Base-by-base conservation (phyloP, 2,888 invertebrate species). In the Hyles lineata region DNA sequence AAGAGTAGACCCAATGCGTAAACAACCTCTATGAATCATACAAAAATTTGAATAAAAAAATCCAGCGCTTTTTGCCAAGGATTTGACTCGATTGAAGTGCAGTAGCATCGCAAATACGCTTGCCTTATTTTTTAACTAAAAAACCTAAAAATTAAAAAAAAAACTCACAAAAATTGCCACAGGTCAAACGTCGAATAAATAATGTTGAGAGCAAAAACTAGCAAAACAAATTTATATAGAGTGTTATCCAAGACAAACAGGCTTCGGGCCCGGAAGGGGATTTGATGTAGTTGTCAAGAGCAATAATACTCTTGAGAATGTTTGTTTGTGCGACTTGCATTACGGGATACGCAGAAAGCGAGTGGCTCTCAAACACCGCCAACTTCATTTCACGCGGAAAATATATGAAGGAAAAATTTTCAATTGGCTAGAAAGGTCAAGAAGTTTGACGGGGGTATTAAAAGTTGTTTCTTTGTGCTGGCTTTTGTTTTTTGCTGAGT, bases 211-310 rank as follows among this genome's bases (percentile, higher is more conserved):
- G 43, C 63, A 21, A 2, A 63, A 50, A 67, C 21, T 23, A 23
- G 23, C 23, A 17, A 67, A 21, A 15, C 25, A 60, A 23, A 67
- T 50, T 50, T 7, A n/a, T 43, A 43, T 55, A 55, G 43, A 43
- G 17, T 7, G 23, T 67, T 43, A 50, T 74, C 75, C 71, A 77
- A 83, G 77, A 76, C 74, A 73, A 76, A 73, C 73, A 70, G 75
- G 70, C 75, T 75, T 74, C 76, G 43, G 35, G 43, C 70, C 67
- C 59, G 70, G 21, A 71, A 74, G 32, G 62, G 70, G 43, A 67
- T 67, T 67, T 67, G 43, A 67, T 23, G 43, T 67, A 67, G 67
- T 67, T 67, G 50, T 67, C 43, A 43, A 67, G 50, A 67, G 43
- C 67, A 50, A 67, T 67, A 67, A 67, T 23, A 67, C 23, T 67